Evolutionary conservation across 2,113 vertebrate species (phyloP).

Genomic region (Amblyornis subalaris): DNA sequence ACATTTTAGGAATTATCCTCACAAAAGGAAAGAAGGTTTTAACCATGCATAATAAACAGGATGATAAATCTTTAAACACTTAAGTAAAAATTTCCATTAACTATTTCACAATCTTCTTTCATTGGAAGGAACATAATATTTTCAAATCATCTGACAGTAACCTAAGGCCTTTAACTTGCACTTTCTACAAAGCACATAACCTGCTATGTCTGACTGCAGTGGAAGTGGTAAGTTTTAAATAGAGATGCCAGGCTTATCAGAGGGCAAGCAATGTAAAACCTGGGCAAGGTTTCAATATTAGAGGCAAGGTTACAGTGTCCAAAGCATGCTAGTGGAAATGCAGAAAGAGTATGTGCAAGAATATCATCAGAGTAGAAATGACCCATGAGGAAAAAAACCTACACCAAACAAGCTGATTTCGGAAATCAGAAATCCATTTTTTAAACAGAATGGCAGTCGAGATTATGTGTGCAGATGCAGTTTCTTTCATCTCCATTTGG

Average conservation of each 20-base stretch:
- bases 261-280: background rate
- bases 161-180: background rate
- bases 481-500: background rate
- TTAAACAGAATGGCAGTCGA: background rate
- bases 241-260: background rate
- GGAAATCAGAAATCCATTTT: background rate
- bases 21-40: background rate
- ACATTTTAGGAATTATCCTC: background rate
- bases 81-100: background rate
- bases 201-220: background rate
- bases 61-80: background rate
- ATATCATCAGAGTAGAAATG: background rate
- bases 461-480: background rate
- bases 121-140: background rate
- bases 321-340: background rate
- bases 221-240: background rate
- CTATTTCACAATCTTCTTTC: background rate
- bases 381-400: fast-evolving
- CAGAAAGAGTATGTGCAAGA: background rate
- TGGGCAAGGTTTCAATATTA: background rate
- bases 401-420: background rate
- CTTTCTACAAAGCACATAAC: background rate
- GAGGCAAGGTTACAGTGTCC: background rate
- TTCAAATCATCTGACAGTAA: background rate
- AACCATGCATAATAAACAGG: background rate